Percentiles rank a stretch among this genome's conserved stretches.
Evolutionary conservation across 2,113 vertebrate species (phyloP).

Genomic region (Aplodontia rufa): DNA sequence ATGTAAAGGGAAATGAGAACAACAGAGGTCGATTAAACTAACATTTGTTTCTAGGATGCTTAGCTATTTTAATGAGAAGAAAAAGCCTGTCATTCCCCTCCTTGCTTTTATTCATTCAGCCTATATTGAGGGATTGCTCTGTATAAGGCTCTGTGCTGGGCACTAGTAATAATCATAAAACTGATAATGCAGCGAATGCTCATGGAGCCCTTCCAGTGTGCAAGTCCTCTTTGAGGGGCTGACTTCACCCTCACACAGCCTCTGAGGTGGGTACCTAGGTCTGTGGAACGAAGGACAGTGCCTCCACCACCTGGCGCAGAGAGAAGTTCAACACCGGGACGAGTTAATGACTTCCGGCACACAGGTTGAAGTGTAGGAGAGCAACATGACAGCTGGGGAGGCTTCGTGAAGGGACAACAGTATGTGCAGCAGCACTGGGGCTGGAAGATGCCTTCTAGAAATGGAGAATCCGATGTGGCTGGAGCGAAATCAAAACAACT

Average conservation of each 20-base stretch:
- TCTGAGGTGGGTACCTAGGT: not conserved
- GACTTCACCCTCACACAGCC: not conserved
- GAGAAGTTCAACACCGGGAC: not conserved
- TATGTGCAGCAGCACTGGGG: no score
- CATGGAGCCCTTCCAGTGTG: not conserved
- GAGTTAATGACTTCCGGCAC: not conserved
- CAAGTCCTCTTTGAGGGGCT: not conserved
- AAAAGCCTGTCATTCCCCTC: not conserved
- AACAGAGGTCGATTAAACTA: not conserved
- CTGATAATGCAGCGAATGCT: not conserved
- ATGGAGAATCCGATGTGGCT: not conserved
- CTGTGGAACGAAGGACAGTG: not conserved
- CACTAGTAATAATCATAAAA: not conserved
- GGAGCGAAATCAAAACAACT: not conserved
- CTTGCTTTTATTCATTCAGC: not conserved
- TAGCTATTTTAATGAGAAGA: not conserved
- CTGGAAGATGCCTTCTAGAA: not conserved
- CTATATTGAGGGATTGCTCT: not conserved
- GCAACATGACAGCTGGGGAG: not conserved
- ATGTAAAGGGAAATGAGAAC: not conserved
- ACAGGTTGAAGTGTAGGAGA: not conserved
- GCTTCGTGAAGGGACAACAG: not conserved
- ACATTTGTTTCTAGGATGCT: not conserved
- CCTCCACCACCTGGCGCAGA: not conserved
- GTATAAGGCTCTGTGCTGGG: not conserved